Evolutionary conservation across 2,797 vertebrate species (phyloP), one percentile per base, ranked within the genome.

Genomic region (Pseudocheirus occidentalis): DNA sequence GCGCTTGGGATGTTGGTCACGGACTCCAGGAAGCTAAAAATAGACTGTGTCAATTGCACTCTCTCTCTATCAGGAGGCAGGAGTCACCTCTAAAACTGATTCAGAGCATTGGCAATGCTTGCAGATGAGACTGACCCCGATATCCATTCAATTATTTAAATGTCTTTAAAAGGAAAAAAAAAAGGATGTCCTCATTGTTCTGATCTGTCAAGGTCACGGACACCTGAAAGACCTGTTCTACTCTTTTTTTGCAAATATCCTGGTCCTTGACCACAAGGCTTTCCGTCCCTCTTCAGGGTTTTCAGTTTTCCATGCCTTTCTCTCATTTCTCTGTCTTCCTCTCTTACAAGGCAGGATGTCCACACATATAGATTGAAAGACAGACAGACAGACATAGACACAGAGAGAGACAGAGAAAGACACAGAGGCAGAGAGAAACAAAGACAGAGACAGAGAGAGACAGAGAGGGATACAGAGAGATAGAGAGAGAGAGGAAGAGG

Each of bases 1-100:
- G 66, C 46, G 90, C 98, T 98, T 96, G 93, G 97, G 97, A 98
- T 98, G 98, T 90, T 95, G 12, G 93, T 97, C 98, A 97, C 94
- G 93, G 97, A 97, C 58, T 91, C 55, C 11, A 50, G 40, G n/a
- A 98, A 92, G 94, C 96, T 98, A 98, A 98, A 98, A 98, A 98
- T 97, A 98, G 97, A 97, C 81, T 0, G 0, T 96, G 98, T 97
- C 95, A 91, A 27, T 98, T 98, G 97, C 40, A 97, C 95, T 87
- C 93, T 96, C 98, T 93, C 98, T 92, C 46, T 34, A 97, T 97
- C 94, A 24, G 96, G 92, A 96, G 97, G 59, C 95, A 97, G 87
- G 73, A 98, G 92, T 97, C 94, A 98, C 62, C 94, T 98, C 98
- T 97, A 92, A 95, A 96, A 56, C 97, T 92, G 91, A 93, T 50